phyloP scores from a whole-genome alignment of 2,113 vertebrate genomes.

The Alosa alosa region DNA sequence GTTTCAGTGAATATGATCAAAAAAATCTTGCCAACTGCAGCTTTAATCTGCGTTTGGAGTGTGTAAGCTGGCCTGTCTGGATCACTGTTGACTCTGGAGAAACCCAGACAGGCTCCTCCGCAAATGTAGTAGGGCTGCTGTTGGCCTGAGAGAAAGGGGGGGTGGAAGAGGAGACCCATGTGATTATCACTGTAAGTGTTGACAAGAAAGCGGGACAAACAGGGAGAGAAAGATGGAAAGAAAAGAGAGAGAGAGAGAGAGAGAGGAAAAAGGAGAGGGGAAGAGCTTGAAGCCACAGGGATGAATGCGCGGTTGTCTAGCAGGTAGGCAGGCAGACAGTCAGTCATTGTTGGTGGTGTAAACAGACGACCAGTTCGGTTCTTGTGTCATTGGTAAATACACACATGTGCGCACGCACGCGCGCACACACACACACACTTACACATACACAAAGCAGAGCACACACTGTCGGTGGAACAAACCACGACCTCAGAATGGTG shows the following conservation, averaged over 20 bases:
- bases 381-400: conserved; percentile 47
- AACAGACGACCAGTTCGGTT: conserved; percentile 37
- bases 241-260: background rate
- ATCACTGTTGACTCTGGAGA: background rate
- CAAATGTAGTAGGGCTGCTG: background rate
- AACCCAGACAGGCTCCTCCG: background rate
- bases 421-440: background rate
- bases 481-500: conserved; percentile 17
- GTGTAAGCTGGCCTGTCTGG: background rate
- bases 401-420: background rate
- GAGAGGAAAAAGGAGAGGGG: background rate
- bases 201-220: background rate
- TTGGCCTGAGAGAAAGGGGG: background rate
- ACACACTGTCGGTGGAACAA: conserved; percentile 28
- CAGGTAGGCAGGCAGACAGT: conserved; percentile 35
- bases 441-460: background rate
- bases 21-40: background rate
- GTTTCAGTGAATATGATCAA: too few relatives aligned
- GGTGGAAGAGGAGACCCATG: background rate
- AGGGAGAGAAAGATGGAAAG: background rate
- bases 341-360: conserved; percentile 50
- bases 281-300: conserved; percentile 32
- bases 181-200: background rate
- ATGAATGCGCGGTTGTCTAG: conserved; percentile 32
- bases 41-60: background rate